Conservation (phyloP, 2,888 invertebrate species). For the Drosophila mulleri region DNA sequence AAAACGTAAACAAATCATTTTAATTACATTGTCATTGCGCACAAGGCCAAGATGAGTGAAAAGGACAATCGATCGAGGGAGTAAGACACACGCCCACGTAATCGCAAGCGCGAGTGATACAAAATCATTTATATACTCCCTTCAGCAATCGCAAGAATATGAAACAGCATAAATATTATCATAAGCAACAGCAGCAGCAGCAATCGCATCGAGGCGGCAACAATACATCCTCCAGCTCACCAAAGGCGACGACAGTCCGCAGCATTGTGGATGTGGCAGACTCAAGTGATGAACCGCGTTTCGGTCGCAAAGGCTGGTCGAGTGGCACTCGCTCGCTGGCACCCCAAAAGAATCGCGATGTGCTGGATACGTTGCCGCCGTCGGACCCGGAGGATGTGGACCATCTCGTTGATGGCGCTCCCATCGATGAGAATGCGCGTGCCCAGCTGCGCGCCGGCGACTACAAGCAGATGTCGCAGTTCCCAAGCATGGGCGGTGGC, state of each 20-base stretch:
- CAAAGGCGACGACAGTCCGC: conserved; percentile 68
- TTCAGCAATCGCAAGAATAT: conserved; percentile 81
- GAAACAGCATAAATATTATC: conserved; percentile 72
- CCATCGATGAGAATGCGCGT: conserved; percentile 71
- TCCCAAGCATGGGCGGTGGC: conserved; percentile 82
- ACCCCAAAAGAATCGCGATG: conserved; percentile 61
- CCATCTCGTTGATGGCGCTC: conserved; percentile 57
- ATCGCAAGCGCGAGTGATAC: conserved; percentile 12
- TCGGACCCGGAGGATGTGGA: conserved; percentile 44
- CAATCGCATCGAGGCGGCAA: conserved; percentile 47
- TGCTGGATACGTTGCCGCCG: conserved; percentile 54
- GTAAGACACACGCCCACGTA: conserved; percentile 69
- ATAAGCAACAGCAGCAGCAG: conserved; percentile 59
- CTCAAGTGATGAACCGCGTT: conserved; percentile 83
- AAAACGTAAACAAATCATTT: conserved; percentile 54
- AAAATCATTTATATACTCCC: not conserved
- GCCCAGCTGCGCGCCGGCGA: conserved; percentile 83
- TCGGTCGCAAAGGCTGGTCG: conserved; percentile 68
- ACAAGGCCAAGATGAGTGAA: conserved; percentile 64
- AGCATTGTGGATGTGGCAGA: conserved; percentile 84
- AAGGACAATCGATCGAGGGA: conserved; percentile 83
- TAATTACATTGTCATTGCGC: conserved; percentile 25
- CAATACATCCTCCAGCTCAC: conserved; percentile 78
- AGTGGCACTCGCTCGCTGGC: conserved; percentile 54
- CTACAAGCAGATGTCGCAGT: conserved; percentile 83